phyloP scores from a whole-genome alignment of 2,888 invertebrate species.

The Athripsodes cinereus region DNA sequence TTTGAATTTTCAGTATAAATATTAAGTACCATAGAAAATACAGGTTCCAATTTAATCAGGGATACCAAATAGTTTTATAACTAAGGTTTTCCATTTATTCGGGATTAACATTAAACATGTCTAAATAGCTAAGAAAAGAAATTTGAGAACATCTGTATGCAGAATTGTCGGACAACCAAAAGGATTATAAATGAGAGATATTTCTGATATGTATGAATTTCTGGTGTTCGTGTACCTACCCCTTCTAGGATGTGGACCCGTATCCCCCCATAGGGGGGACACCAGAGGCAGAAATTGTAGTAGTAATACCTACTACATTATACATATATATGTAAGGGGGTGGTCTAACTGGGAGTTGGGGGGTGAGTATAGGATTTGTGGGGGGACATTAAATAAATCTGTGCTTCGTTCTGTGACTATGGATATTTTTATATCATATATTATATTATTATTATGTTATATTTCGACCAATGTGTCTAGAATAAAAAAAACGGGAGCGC shows the following conservation, averaged over 20 bases:
- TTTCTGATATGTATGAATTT: slow-evolving; percentile 2
- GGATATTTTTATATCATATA: neutral
- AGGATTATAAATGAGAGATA: slow-evolving; percentile 2
- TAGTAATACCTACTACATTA: too few relatives aligned
- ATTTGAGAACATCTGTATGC: neutral
- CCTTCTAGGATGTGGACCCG: neutral
- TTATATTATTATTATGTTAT: too few relatives aligned
- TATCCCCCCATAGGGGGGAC: neutral
- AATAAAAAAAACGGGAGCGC: too few relatives aligned
- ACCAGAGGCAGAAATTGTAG: neutral
- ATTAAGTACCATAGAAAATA: too few relatives aligned
- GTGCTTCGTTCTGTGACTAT: neutral
- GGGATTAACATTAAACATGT: too few relatives aligned
- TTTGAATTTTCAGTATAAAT: too few relatives aligned
- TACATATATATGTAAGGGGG: neutral
- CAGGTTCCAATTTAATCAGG: too few relatives aligned
- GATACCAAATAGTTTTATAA: too few relatives aligned
- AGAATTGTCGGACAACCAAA: slow-evolving; percentile 2
- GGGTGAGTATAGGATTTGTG: neutral
- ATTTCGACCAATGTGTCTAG: too few relatives aligned
- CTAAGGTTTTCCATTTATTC: too few relatives aligned
- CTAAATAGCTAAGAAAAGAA: too few relatives aligned
- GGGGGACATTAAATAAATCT: neutral
- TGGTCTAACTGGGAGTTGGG: neutral
- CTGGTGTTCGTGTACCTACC: neutral